These are phyloP conservation scores for Fissipunctia ypsillon DNA, from an alignment of 2,888 invertebrate genomes.

Conservation along the genomic window DNA sequence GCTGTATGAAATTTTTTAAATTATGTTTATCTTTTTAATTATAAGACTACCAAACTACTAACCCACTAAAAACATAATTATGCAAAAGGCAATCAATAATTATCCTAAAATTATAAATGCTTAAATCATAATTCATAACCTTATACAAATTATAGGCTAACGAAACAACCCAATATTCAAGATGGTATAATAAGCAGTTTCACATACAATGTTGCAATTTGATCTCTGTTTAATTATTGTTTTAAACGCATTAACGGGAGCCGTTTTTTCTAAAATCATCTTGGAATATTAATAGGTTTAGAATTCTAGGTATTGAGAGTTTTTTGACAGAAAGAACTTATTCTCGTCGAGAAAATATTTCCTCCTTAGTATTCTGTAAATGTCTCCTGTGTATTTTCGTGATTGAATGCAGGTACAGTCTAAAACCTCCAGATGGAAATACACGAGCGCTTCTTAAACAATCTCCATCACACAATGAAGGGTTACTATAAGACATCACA, in stretches of 20 bases:
- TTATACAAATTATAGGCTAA: conserved; percentile 79
- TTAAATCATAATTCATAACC: conserved; percentile 76
- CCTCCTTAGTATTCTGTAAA: too few relatives aligned
- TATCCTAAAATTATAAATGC: conserved; percentile 70
- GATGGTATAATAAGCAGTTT: conserved; percentile 78
- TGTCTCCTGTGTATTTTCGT: too few relatives aligned
- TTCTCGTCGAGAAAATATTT: too few relatives aligned
- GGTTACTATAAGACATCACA: too few relatives aligned
- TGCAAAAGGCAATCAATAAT: conserved; percentile 66
- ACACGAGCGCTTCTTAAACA: too few relatives aligned
- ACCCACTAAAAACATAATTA: conserved; percentile 52
- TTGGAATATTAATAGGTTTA: conserved; percentile 51
- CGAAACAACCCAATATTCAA: conserved; percentile 75
- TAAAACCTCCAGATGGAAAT: too few relatives aligned
- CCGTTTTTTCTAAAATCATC: conserved; percentile 69
- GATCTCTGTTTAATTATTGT: conserved; percentile 74
- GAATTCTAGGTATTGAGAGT: conserved; percentile 48
- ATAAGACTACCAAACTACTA: conserved; percentile 36
- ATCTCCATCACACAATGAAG: too few relatives aligned
- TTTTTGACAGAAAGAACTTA: too few relatives aligned
- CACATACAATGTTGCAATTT: conserved; percentile 78
- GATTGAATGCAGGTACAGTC: too few relatives aligned
- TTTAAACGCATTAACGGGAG: conserved; percentile 76
- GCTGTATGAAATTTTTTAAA: not conserved
- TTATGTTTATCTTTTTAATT: conserved; percentile 45